Evolutionary conservation across 2,797 vertebrate species (phyloP), one percentile per base, ranked within the genome.

Genomic region (Danionella dracula): DNA sequence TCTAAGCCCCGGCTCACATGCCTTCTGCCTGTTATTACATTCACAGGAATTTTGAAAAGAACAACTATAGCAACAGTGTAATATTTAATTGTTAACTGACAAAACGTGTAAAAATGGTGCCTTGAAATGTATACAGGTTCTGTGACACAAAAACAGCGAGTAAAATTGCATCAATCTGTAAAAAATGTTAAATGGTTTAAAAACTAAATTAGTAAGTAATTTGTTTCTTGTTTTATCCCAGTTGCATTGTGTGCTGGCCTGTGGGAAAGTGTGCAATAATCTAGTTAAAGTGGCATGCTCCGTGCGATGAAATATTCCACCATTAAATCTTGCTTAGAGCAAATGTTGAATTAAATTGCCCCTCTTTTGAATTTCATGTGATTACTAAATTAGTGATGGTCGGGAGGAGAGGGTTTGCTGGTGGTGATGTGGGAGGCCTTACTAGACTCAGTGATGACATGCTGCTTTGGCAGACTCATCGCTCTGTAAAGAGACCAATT

Each of bases 201-300:
- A 78, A 76, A 71, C 70, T 68, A 79, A 71, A 78, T 79, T 77
- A 74, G 77, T 79, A 78, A 76, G 74, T 75, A 66, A 80, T 82
- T 75, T 76, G 63, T 73, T 65, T 71, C 63, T 73, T 76, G 76
- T 75, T 82, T 79, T 75, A 59, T 56, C 62, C 72, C 74, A 68
- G 23, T 78, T 70, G 73, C 73, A 75, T 79, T 78, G 73, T 77
- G 72, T 75, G 73, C 70, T 75, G 74, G 57, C 77, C 77, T 56
- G 58, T 70, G 79, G 77, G 79, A 78, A 74, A 70, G 71, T 67
- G 27, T 21, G 27, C 76, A 68, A 74, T 79, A 82, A 80, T 79
- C 75, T 70, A 76, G 76, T 79, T 82, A 78, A 73, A 77, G 70
- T 74, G 75, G 64, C 59, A 64, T 61, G 71, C 71, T 73, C 54